phyloP scores from a whole-genome alignment of 2,113 vertebrate species.

The Tylochromis polylepis region DNA sequence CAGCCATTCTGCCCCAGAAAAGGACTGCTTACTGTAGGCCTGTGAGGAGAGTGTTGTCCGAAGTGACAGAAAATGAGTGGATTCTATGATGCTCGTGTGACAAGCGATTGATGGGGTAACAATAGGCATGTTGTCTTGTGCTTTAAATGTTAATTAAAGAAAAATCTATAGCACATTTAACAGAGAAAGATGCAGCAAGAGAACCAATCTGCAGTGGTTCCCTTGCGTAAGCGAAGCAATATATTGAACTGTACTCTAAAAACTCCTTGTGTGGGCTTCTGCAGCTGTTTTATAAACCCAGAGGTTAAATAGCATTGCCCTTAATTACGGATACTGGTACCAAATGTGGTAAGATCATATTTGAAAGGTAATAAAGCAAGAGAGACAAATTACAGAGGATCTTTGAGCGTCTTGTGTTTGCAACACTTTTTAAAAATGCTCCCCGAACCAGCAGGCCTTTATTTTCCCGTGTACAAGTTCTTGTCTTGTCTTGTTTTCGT shows the following conservation, averaged over 20 bases:
- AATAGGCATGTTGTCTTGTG: neutral
- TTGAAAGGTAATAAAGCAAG: neutral
- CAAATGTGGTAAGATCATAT: neutral
- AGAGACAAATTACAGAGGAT: neutral
- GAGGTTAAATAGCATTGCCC: neutral
- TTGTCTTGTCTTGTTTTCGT: neutral
- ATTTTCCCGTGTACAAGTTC: neutral
- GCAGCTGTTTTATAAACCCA: neutral
- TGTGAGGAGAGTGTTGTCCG: neutral
- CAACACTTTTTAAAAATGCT: neutral
- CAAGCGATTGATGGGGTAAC: constrained; percentile 1
- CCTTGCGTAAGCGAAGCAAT: neutral
- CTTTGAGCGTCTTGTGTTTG: neutral
- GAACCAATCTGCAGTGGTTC: neutral
- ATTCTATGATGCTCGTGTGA: constrained; percentile 30
- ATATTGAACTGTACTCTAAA: neutral
- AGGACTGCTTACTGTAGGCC: constrained; percentile 42
- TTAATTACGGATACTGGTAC: neutral
- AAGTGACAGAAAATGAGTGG: constrained; percentile 30
- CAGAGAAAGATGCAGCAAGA: neutral
- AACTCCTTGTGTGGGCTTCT: neutral
- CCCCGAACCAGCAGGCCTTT: neutral
- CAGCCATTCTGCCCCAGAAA: constrained; percentile 38
- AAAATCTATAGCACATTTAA: neutral
- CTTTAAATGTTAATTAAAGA: neutral